Base-by-base conservation (phyloP, 1,140 invertebrate genomes). In the Holcopasites calliopsidis region DNA sequence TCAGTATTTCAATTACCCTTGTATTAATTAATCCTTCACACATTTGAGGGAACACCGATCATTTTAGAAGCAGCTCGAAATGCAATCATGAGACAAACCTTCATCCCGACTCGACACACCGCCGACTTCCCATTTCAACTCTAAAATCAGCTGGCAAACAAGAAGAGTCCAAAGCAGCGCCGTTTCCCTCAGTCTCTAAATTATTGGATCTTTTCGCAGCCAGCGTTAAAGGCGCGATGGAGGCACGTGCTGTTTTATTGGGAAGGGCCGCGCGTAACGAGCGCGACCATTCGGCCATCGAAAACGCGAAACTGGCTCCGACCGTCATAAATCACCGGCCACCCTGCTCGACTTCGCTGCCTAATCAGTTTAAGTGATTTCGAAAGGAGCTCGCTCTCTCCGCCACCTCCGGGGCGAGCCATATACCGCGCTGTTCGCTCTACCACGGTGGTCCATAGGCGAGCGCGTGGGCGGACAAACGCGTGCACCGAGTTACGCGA, bases 301-400 rank as follows among this genome's bases (percentile, higher is more conserved):
- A 80, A 82, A 84, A 82, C 72, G 68, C 77, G 58, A 85, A 85
- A 84, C 84, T 84, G 84, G 71, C 57, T 60, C 61, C 50, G 70
- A 62, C 10, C 16, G 13, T 57, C 75, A 77, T 85, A 85, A 85
- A 85, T 85, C 84, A 85, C 68, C 70, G 76, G 62, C 77, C 78
- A 84, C 83, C 83, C 73, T 76, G 76, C 31, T 38, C 78, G 58
- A 65, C 62, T 78, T 83, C 79, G 80, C 66, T 57, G 76, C 80
- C 84, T 88, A 87, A 88, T 87, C 84, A 86, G 79, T 85, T 86
- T 86, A 86, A 87, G 85, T 85, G 85, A 86, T 87, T 87, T 77
- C 77, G 80, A 86, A 88, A 80, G 83, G 76, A 55, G 55, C 61
- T 81, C 40, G 68, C 68, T 50, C 31, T 52, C 44, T 75, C 5